Conservation (phyloP, 2,797 vertebrate genomes). For the Alfaro cultratus region DNA sequence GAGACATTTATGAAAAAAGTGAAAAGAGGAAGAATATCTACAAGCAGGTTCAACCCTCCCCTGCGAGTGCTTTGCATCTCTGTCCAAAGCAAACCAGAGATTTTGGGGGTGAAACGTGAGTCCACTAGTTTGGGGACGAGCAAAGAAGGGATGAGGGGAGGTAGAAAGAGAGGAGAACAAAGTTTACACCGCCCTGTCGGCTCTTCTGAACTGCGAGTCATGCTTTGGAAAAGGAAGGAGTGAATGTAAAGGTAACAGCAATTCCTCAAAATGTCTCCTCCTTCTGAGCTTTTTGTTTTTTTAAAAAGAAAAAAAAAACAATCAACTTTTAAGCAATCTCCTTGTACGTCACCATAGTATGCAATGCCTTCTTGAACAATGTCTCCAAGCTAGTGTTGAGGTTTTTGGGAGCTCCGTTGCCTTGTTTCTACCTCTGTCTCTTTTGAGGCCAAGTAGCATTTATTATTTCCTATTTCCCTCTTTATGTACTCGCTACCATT, state of each 20-base stretch:
- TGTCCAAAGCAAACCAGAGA: conserved; percentile 65
- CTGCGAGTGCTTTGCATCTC: conserved; percentile 65
- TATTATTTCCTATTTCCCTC: conserved; percentile 31
- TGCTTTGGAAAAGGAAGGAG: conserved; percentile 84
- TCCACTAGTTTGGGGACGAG: conserved; percentile 62
- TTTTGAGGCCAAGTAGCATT: conserved; percentile 68
- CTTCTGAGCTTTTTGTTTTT: conserved; percentile 48
- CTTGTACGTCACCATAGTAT: conserved; percentile 55
- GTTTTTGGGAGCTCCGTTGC: conserved; percentile 74
- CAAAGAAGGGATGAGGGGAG: conserved; percentile 68
- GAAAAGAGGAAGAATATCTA: conserved; percentile 82
- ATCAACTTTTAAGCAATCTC: conserved; percentile 59
- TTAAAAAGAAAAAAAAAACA: conserved; percentile 29
- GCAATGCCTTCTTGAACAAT: conserved; percentile 62
- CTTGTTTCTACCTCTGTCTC: conserved; percentile 46
- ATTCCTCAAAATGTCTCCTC: conserved; percentile 71
- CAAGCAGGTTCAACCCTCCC: conserved; percentile 77
- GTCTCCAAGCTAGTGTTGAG: conserved; percentile 68
- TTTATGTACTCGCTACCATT: conserved; percentile 57
- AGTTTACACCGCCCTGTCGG: conserved; percentile 72
- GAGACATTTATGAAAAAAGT: conserved; percentile 72
- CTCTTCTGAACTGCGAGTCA: conserved; percentile 76
- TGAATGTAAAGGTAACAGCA: conserved; percentile 77
- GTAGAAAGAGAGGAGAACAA: conserved; percentile 81
- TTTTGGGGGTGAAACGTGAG: conserved; percentile 40